phyloP scores from a whole-genome alignment of 2,888 invertebrate species.

The Macrostomum cliftonense region DNA sequence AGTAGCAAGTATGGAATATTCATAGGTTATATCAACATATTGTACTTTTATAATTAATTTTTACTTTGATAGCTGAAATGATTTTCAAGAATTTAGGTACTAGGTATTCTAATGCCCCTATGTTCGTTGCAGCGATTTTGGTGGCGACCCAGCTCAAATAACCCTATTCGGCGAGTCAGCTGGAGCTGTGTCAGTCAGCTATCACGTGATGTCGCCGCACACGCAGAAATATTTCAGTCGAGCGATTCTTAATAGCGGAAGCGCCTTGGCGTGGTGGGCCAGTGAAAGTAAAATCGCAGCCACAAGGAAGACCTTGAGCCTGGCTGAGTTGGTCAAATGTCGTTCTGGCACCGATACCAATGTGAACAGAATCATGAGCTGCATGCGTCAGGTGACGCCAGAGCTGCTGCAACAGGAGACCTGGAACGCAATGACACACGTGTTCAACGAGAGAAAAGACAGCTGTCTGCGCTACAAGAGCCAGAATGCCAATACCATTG shows the following conservation, averaged over 20 bases:
- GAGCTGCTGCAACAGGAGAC: conserved; percentile 9
- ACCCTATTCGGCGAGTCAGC: conserved; percentile 10
- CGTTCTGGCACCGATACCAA: background rate
- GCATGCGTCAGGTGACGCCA: conserved; percentile 15
- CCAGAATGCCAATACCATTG: background rate
- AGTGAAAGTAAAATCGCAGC: conserved; percentile 12
- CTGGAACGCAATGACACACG: conserved; percentile 8
- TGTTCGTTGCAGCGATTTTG: too few relatives aligned
- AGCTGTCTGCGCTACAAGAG: too few relatives aligned
- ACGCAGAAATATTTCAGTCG: conserved; percentile 14
- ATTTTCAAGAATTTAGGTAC: too few relatives aligned
- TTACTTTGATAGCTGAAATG: too few relatives aligned
- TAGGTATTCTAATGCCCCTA: too few relatives aligned
- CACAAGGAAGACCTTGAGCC: conserved; percentile 48
- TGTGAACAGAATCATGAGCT: conserved; percentile 11
- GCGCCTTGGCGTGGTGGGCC: conserved; percentile 18
- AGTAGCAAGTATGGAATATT: too few relatives aligned
- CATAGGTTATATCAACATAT: too few relatives aligned
- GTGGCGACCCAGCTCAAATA: background rate
- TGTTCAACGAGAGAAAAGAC: too few relatives aligned
- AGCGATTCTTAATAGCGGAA: conserved; percentile 22
- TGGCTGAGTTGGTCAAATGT: conserved; percentile 33
- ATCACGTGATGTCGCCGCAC: conserved; percentile 7
- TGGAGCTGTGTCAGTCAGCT: conserved; percentile 19
- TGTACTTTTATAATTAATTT: too few relatives aligned